Evolutionary conservation across 2,888 invertebrate species (phyloP).

Genomic region (Ganaspis brasiliensis): DNA sequence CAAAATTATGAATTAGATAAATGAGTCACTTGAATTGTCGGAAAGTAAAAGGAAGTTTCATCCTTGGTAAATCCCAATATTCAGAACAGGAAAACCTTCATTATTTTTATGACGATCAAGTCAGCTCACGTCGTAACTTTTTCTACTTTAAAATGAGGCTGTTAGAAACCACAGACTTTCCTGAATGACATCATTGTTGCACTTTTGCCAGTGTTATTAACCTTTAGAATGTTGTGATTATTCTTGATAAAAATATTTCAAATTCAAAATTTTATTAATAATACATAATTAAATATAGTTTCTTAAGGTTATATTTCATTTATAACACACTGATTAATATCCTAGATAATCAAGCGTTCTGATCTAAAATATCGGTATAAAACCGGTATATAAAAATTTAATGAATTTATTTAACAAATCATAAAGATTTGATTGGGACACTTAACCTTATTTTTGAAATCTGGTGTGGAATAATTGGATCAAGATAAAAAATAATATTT

Average conservation of each 20-base stretch:
- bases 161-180: background rate
- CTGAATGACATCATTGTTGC: conserved; percentile 1
- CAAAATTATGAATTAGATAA: background rate
- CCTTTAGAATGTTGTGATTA: background rate
- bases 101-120: background rate
- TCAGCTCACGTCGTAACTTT: background rate
- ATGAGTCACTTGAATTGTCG: background rate
- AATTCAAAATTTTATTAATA: conserved; percentile 1
- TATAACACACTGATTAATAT: no score
- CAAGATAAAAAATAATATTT: no score
- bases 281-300: no score
- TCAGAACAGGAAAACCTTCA: background rate
- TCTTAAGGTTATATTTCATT: no score
- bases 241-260: conserved; percentile 5
- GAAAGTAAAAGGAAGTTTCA: conserved; percentile 3
- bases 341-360: no score
- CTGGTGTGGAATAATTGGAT: no score
- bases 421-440: no score
- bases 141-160: background rate
- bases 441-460: no score
- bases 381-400: no score
- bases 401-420: no score
- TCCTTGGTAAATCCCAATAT: background rate
- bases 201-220: background rate
- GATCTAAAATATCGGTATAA: no score